Conservation (phyloP, 2,113 vertebrate genomes). For the Sinosuthora webbiana region DNA sequence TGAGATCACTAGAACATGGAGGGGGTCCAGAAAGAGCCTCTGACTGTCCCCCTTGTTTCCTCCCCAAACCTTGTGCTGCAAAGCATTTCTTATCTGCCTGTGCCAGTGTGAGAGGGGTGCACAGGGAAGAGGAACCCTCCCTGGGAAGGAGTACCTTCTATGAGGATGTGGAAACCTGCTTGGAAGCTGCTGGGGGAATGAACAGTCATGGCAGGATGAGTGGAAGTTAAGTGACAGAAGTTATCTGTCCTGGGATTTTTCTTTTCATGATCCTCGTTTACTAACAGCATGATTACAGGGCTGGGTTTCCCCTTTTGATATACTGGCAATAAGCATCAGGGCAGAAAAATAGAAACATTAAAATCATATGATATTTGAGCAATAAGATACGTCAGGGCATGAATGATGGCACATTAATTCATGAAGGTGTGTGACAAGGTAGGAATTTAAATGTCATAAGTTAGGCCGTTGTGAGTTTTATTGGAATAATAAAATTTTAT, state of each 20-base stretch:
- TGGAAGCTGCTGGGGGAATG: not conserved
- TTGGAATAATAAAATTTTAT: conserved; percentile 61
- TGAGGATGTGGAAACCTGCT: not conserved
- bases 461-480: conserved; percentile 35
- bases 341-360: conserved; percentile 37
- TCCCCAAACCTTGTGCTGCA: not conserved
- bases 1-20: not conserved
- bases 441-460: conserved; percentile 47
- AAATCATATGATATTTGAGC: conserved; percentile 43
- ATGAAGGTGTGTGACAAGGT: conserved; percentile 25
- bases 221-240: not conserved
- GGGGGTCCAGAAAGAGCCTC: not conserved
- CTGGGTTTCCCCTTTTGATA: not conserved
- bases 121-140: not conserved
- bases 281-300: not conserved
- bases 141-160: not conserved
- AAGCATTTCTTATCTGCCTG: not conserved
- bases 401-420: conserved; percentile 59
- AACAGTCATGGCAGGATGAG: not conserved
- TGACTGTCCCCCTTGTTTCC: not conserved
- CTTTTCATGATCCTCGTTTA: not conserved
- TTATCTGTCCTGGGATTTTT: not conserved
- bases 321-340: not conserved
- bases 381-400: conserved; percentile 6
- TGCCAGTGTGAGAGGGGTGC: not conserved